Conservation (phyloP, 2,888 invertebrate genomes). For the Dolomedes plantarius region DNA sequence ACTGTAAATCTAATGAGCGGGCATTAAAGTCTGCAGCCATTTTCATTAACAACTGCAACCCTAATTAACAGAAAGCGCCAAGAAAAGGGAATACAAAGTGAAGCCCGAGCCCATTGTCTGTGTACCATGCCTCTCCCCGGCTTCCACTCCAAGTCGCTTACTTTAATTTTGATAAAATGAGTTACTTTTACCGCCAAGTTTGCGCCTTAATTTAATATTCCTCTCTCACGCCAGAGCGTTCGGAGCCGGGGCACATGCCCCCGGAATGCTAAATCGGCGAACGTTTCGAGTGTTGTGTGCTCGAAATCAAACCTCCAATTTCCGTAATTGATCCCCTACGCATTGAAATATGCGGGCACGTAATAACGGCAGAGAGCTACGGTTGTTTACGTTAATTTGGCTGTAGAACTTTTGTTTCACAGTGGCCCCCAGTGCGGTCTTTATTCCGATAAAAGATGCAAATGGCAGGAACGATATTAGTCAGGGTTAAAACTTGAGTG, state of each 20-base stretch:
- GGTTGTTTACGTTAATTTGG: background rate
- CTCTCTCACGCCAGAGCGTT: constrained; percentile 27
- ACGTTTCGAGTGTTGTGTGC: background rate
- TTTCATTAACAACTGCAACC: constrained; percentile 23
- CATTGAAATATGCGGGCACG: constrained; percentile 3
- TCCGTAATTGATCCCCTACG: constrained; percentile 38
- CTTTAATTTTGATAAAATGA: constrained; percentile 70
- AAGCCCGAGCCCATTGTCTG: constrained; percentile 31
- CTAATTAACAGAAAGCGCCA: constrained; percentile 45
- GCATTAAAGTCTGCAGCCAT: constrained; percentile 40
- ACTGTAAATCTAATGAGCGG: constrained; percentile 28
- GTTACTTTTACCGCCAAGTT: constrained; percentile 58
- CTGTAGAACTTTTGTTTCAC: background rate
- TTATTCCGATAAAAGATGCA: background rate
- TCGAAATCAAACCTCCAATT: constrained; percentile 43
- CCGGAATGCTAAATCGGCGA: constrained; percentile 35
- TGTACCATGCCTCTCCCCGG: background rate
- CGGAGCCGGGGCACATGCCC: background rate
- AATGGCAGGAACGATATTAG: background rate
- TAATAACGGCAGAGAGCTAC: background rate
- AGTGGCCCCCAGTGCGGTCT: background rate
- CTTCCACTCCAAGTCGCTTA: background rate
- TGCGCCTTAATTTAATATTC: constrained; percentile 68
- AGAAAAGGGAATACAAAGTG: constrained; percentile 10
- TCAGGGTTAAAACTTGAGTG: too few species aligned